phyloP scores from a whole-genome alignment of 2,113 vertebrate genomes.

The Apteryx mantelli region DNA sequence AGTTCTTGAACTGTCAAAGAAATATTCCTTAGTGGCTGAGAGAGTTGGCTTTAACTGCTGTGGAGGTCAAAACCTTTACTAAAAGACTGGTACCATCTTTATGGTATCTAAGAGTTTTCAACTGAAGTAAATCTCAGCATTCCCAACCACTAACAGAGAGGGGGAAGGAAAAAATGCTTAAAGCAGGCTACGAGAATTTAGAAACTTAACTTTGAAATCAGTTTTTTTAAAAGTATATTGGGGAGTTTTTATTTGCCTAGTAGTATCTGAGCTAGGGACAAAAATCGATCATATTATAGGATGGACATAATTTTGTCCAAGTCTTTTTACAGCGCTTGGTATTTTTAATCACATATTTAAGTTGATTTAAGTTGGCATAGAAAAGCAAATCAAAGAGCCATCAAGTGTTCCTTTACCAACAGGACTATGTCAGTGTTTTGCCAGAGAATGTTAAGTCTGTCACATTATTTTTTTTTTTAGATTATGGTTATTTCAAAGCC shows the following conservation, averaged over 20 bases:
- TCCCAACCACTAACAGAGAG: not conserved
- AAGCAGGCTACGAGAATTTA: not conserved
- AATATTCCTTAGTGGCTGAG: not conserved
- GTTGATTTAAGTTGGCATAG: not conserved
- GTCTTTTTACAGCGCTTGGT: not conserved
- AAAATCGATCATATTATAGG: not conserved
- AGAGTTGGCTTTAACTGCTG: not conserved
- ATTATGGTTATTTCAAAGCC: not conserved
- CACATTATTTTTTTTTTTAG: not conserved
- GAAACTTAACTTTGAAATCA: not conserved
- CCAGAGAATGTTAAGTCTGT: not conserved
- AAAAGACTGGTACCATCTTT: not conserved
- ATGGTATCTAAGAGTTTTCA: not conserved
- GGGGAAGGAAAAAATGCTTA: rapidly evolving
- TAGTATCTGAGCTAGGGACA: not conserved
- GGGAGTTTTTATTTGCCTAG: not conserved
- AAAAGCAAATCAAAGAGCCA: not conserved
- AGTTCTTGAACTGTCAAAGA: not conserved
- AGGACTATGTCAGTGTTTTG: not conserved
- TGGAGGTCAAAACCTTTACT: not conserved
- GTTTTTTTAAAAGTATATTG: not conserved
- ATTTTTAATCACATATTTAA: not conserved
- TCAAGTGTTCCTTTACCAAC: not conserved
- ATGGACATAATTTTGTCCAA: too few relatives aligned
- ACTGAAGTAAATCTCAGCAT: not conserved